Base-by-base conservation (phyloP, 1,140 invertebrate species). In the Caenorhabditis latens region DNA sequence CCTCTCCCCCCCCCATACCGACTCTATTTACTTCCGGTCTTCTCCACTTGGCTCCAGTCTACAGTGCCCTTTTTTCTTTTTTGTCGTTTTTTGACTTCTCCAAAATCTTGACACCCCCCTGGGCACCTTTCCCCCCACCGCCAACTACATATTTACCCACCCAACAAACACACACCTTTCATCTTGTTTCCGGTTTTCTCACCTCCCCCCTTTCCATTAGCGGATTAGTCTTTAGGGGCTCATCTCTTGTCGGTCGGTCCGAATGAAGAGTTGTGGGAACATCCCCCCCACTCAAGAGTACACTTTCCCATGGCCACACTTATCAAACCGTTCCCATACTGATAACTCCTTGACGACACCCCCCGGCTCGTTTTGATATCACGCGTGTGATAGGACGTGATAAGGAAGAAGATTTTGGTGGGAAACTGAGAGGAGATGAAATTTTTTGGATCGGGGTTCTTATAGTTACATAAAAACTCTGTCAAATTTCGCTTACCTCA, bases 241-340 rank as follows among this genome's bases (percentile, higher is more conserved):
- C 32, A 32, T 32, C 32, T 32, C 32, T 32, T n/a, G n/a, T n/a
- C n/a, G n/a, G 32, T 32, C 32, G 32, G 32, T 32, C 32, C 32
- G 13, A 32, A 19, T 71, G 65, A 71, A 71, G 65, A 46, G 19
- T 46, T 71, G 65, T 71, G 65, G 65, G 65, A 71, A 46, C 16
- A 21, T 71, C n/a, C 46, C 4, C n/a, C 19, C 16, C 40, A 5
- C 9, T 5, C 4, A 42, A 5, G n/a, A n/a, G 40, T 8, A 43
- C 42, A 43, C 42, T 71, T 71, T 71, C 65, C 65, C 65, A 71
- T 71, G 65, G 32, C 32, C 65, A 71, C 65, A 71, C 65, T 71
- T 71, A 71, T 71, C 65, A 71, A 46, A 71, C 16, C n/a, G 42
- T 71, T 71, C 65, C 65, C 65, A 71, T 6, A 71, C 65, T 71